Base-by-base conservation (phyloP, 2,888 invertebrate species). In the Zelleria hepariella region DNA sequence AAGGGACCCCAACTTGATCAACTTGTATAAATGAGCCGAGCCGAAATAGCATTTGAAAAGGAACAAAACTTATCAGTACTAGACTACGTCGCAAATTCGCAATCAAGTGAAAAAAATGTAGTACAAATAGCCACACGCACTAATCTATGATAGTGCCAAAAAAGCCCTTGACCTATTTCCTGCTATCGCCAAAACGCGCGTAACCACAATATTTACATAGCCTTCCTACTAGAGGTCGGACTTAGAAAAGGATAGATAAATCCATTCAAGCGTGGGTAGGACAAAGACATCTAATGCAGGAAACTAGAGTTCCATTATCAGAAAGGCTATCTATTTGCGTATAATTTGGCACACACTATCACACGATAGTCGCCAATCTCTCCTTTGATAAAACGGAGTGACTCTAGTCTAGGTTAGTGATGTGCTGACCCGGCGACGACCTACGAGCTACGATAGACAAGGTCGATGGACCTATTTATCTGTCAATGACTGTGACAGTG, bases 271-370 rank as follows among this genome's bases (percentile, higher is more conserved):
- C 1, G 32, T 15, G 15, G 15, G 15, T 42, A 2, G 4, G 32
- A 42, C 10, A 42, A 42, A 42, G 32, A 42, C 32, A 15, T 10
- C 32, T 15, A 42, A 42, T 42, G 7, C 25, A 53, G 53, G 53
- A 53, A 53, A 53, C 53, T 55, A 55, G 55, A 55, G 21, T 18
- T 20, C 10, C 8, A 6, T 49, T 58, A 52, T 58, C 58, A 52
- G 25, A 66, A 63, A 60, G 68, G 68, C 63, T 78, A 79, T 79
- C 79, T 78, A 74, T 70, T 69, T 10, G 55, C 55, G 18, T 21
- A 73, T 79, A 82, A 86, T 85, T 83, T 79, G 77, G 79, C 70
- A 70, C 78, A 63, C 73, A 67, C 73, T 86, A 86, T 86, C 86
- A 27, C 18, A 52, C 47, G 58, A 58, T 58, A 42, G 61, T 67